Conservation (phyloP, 2,888 invertebrate genomes). For the Cancer borealis region DNA sequence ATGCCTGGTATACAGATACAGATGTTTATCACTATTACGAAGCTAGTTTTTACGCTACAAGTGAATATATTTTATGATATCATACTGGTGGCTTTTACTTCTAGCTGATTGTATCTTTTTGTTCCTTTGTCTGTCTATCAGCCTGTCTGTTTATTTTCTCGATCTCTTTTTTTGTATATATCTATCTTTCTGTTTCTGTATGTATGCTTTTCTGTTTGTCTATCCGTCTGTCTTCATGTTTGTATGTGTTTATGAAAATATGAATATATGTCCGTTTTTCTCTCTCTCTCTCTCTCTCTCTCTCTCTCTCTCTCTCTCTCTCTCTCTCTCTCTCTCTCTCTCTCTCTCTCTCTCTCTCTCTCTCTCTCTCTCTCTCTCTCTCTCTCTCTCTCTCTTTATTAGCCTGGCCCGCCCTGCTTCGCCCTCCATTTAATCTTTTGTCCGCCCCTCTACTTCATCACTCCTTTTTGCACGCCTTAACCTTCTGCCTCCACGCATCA, state of each 20-base stretch:
- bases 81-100: not conserved
- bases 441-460: not conserved
- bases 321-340: not conserved
- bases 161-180: not conserved
- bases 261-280: not conserved
- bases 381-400: not conserved
- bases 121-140: not conserved
- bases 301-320: slow-evolving; percentile 49
- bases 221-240: not conserved
- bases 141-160: not conserved
- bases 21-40: not conserved
- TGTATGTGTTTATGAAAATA: not conserved
- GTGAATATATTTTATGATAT: not conserved
- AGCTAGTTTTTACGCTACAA: not conserved
- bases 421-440: slow-evolving; percentile 3
- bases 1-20: too few relatives aligned
- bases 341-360: slow-evolving; percentile 15
- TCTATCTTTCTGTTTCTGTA: not conserved
- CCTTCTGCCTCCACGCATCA: not conserved
- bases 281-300: slow-evolving; percentile 49
- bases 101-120: not conserved
- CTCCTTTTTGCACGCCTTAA: not conserved
- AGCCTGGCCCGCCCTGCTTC: not conserved
- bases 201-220: not conserved
- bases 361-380: not conserved